Evolutionary conservation across 2,113 vertebrate genomes (phyloP), one percentile per base, ranked within the genome.

Genomic region (Clarias macrocephalus): DNA sequence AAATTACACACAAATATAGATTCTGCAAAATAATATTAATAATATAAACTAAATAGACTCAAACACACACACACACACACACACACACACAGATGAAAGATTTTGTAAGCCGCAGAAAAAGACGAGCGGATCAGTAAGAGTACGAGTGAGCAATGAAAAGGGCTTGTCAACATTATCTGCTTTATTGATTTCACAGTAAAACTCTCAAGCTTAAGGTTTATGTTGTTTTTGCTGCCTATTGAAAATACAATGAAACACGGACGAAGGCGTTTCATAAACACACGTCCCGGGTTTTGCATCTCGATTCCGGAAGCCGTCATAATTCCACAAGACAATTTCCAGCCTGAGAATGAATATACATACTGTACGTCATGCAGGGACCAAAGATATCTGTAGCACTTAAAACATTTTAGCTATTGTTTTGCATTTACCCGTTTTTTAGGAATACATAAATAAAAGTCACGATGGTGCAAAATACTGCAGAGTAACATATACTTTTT

Each of bases 141-240:
- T 28, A 82, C 89, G 89, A 89, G 91, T 90, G 89, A 85, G 92
- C 93, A 92, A 93, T 95, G 94, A 94, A 95, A 95, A 93, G 92
- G 91, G 92, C 93, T 94, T 94, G 94, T 94, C 94, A 95, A 95
- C 94, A 95, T 95, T 93, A 95, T 95, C 94, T 92, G 91, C 93
- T 95, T 93, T 95, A 96, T 95, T 95, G 95, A 95, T 95, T 96
- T 93, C 91, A 93, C 93, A 92, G 93, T 96, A 95, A 95, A 93
- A 86, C 88, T 87, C 91, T 90, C 91, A 93, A 93, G 90, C 93
- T 94, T 95, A 94, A 94, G 93, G 91, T 95, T 95, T 95, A 94
- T 94, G 93, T 93, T 93, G 93, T 93, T 92, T 92, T 92, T 90
- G 92, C 91, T 88, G 88, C 89, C 90, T 92, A 94, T 90, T 92